Base-by-base conservation (phyloP, 2,113 vertebrate species). In the Anoplopoma fimbria region DNA sequence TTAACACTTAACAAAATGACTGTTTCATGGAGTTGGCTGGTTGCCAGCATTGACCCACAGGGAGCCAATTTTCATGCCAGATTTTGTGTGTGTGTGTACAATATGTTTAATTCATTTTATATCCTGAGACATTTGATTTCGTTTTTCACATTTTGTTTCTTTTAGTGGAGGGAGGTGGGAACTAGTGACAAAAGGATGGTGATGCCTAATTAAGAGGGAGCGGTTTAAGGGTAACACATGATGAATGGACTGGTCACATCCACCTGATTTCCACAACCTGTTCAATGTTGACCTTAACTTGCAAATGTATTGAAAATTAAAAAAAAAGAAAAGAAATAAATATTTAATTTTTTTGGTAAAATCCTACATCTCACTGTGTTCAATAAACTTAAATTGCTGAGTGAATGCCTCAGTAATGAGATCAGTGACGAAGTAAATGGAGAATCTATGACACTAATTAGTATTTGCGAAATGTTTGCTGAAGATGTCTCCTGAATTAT, bases 301-400 rank as follows among this genome's bases (percentile, higher is more conserved):
- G 91, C 90, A 94, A 93, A 92, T 95, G 94, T 96, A 95, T 94
- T 89, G 88, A 92, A 92, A 91, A 92, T 51, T 31, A 29, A 76
- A 75, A 64, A 81, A 81, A 71, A 82, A 86, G 79, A 72, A 64
- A 85, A 92, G 45, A 81, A 96, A 95, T 96, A 96, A 95, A 96
- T 95, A 95, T 95, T 92, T 93, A 93, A 94, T 92, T 94, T 92
- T 93, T 94, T 94, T 88, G 88, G 80, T 82, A 88, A 93, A 92
- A 78, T 36, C 40, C 47, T 64, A 51, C 67, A 77, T 78, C 25
- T 86, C 4, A 7, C 23, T 83, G 79, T 87, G 78, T 91, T 58
- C 13, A 55, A 34, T 75, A 79, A 76, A 79, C 19, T 58, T 53
- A 38, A 69, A 76, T 77, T 19, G 51, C 55, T 84, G 25, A 70